Evolutionary conservation across 1,140 invertebrate genomes (phyloP), one percentile per base, ranked within the genome.

Genomic region (Meteorus sp.): DNA sequence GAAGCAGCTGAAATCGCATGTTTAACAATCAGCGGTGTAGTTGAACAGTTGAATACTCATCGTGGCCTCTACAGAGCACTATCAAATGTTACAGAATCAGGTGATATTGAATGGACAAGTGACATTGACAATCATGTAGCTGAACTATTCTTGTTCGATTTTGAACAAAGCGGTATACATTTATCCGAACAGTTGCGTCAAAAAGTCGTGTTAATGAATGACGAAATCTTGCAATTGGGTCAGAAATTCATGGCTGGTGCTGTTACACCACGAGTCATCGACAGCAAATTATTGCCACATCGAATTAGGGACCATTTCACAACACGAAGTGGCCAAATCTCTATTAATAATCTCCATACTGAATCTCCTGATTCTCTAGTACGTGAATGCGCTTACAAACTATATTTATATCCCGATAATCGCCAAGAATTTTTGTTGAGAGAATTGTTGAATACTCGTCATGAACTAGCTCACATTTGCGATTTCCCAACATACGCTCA

Each of bases 91-190:
- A 82, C 90, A 0, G 77, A 85, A 45, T 75, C 85, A 15, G 91
- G 90, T 8, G 94, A 97, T 72, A 76, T 83, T 27, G 13, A 85
- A 13, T 74, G 82, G 33, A 91, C 86, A 5, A 87, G 85, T 48
- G 84, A 85, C 0, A 85, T 92, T 1, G 96, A 99, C 73, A 73
- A 88, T 43, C 90, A 97, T 77, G 90, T 99, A 2, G 88, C 89
- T 1, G 83, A 90, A 68, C 76, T 99, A 51, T 98, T 98, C 81
- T 77, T 97, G 27, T 94, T 95, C 79, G 96, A 99, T 76, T 98
- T 98, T 82, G 95, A 98, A 75, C 94, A 97, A 77, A 90, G 90
- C 80, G 96, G 95, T 5, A 98, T 98, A 64, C 95, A 98, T 77
- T 81, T 99, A 48, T 84, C 88, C n/a, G 89, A 95, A 64, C 73